Conservation (phyloP, 2,113 vertebrate species). For the Mesembrinibis cayennensis region DNA sequence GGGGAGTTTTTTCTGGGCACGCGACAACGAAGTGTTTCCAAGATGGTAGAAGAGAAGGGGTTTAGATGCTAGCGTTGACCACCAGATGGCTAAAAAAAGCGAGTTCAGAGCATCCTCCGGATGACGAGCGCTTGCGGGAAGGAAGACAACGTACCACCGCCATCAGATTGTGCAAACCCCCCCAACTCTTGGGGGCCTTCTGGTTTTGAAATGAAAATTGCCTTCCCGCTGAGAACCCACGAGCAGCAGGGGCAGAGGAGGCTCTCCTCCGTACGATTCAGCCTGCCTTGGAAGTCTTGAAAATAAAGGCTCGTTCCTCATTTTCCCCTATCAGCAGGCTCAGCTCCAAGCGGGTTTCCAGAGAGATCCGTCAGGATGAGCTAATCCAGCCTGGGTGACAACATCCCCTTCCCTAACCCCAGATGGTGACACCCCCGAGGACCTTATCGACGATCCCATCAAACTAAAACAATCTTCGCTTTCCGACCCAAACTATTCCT, state of each 20-base stretch:
- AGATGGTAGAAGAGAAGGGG: neutral
- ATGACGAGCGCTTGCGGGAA: neutral
- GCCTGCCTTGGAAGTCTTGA: no score
- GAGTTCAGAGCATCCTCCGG: neutral
- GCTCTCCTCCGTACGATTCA: accelerated
- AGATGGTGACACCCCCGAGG: neutral
- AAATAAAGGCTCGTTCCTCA: neutral
- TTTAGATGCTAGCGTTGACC: neutral
- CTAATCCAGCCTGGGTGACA: neutral
- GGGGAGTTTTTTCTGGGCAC: neutral
- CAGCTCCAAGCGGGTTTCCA: neutral
- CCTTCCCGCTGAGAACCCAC: accelerated
- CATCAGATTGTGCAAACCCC: accelerated
- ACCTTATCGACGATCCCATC: neutral
- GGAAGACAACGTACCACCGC: neutral
- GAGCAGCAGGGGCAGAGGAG: no score
- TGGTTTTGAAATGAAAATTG: neutral
- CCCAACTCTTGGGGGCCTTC: neutral
- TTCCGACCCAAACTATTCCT: neutral
- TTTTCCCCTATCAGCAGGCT: no score
- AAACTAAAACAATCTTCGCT: neutral
- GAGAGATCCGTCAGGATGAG: neutral
- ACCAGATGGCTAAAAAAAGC: neutral
- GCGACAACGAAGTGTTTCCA: neutral
- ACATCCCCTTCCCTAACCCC: no score